Base-by-base conservation (phyloP, 2,888 invertebrate species). In the Orthonychiurus folsomi region DNA sequence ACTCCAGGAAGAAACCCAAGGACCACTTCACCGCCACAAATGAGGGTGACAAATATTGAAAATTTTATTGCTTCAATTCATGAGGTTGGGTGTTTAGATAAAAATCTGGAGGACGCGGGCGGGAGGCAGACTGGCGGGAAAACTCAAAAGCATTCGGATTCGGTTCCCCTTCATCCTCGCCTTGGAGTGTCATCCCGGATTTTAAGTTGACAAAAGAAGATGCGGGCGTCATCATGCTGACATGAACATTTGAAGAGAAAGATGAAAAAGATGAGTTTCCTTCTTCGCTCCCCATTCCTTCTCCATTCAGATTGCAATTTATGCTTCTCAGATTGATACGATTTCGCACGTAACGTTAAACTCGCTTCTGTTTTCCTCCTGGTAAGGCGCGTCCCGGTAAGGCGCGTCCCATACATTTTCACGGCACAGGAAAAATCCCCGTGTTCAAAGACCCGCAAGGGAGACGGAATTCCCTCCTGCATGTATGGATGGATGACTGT, bases 41-140 rank as follows among this genome's bases (percentile, higher is more conserved):
- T 63, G 62, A 62, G 66, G 65, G 66, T 68, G 70, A 69, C 70
- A 72, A 72, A 72, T 70, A 70, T 70, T 69, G 69, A 70, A 67
- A 69, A 67, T 67, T 72, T 72, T 70, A 69, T 69, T 70, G 69
- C 70, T 23, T 72, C 69, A 70, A 72, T 72, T 66, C 68, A 66
- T 66, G 66, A 66, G 52, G 5, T 52, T 48, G 24, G 50, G 50
- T 59, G 37, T 59, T 59, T 59, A 59, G 59, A 59, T 63, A 63
- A 59, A 62, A 64, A 64, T 62, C 64, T 50, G 21, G 62, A 50
- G 50, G 37, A 59, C 58, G 53, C 28, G 66, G 62, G 56, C 52
- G 56, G 27, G 5, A 12, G 28, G n/a, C n/a, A n/a, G n/a, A n/a
- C n/a, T n/a, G n/a, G n/a, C n/a, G n/a, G n/a, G 5, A 5, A 37